Evolutionary conservation across 2,888 invertebrate genomes (phyloP), one percentile per base, ranked within the genome.

Genomic region (Coremacera marginata): DNA sequence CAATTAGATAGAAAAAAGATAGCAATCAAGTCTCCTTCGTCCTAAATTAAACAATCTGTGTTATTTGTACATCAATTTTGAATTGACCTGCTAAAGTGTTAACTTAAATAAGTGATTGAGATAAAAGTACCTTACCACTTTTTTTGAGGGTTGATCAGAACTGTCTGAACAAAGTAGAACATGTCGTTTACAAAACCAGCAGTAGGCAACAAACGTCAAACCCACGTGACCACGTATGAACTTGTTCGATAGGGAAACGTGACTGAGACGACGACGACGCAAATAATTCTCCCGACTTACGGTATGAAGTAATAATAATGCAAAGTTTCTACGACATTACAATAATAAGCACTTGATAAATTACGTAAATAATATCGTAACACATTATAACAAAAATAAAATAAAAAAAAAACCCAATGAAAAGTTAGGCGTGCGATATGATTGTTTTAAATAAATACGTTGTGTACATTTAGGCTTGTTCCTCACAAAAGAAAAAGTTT

Each of bases 161-260:
- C 44, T 11, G 44, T 44, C 11, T 37, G 22, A 65, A 16, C 37
- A n/a, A n/a, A n/a, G 65, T 16, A 22, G 14, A 62, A 62, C 62
- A 62, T 62, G 62, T 34, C 22, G n/a, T 37, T 16, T 16, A 25
- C 16, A 37, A 22, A 5, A 27, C 3, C 31, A 62, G 25, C 62
- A 62, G 62, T 5, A 25, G 3, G 65, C 31, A 65, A 65, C 65
- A 14, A 34, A n/a, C 37, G 65, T 37, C 65, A 22, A 31, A 16
- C 37, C 37, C 65, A 65, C 65, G 65, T 65, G 34, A 34, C n/a
- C 65, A 16, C 31, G 65, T 34, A 34, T 14, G 8, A 9, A 37
- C n/a, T n/a, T 65, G 65, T 16, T 65, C 37, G n/a, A 37, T n/a
- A n/a, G n/a, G 14, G 34, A 37, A 65, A 65, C 65, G 65, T 65